Evolutionary conservation across 37 sponge, comb jelly and placozoan species (phyloP).

Genomic region (Axinella damicornis): DNA sequence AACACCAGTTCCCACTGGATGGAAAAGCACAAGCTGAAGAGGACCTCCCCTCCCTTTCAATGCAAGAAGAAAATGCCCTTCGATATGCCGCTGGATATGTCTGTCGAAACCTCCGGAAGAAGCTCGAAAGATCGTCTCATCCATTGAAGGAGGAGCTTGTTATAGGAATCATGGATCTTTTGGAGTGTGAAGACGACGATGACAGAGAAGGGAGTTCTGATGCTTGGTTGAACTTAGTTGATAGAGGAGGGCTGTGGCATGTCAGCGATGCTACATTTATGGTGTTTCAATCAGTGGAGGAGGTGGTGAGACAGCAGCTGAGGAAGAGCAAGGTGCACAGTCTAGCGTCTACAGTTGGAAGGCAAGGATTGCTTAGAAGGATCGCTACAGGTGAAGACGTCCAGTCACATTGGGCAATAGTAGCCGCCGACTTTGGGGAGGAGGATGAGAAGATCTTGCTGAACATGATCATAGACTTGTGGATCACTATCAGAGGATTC

Average conservation of each 20-base stretch:
- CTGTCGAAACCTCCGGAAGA: background rate
- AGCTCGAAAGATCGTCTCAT: slow-evolving; percentile 21
- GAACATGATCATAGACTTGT: no score
- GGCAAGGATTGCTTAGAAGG: no score
- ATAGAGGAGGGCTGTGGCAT: slow-evolving; percentile 45
- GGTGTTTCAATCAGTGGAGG: slow-evolving; percentile 32
- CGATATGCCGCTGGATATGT: slow-evolving; percentile 52
- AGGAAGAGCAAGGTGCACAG: no score
- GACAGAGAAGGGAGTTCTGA: background rate
- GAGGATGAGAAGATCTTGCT: background rate
- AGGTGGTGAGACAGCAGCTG: background rate
- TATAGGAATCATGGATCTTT: slow-evolving; percentile 3
- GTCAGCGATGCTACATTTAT: slow-evolving; percentile 14
- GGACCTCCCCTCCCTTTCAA: no score
- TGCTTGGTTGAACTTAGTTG: slow-evolving; percentile 17
- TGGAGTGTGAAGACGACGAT: slow-evolving; percentile 7
- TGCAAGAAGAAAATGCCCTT: slow-evolving; percentile 30
- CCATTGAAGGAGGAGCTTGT: slow-evolving; percentile 25
- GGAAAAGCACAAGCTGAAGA: no score
- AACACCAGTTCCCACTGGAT: no score
- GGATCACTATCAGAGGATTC: slow-evolving; percentile 45
- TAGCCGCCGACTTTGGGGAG: background rate
- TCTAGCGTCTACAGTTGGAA: no score
- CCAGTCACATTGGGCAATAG: background rate
- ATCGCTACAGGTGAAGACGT: background rate